phyloP scores from a whole-genome alignment of 2,797 vertebrate species.

The Scolopax bukidnonensis region DNA sequence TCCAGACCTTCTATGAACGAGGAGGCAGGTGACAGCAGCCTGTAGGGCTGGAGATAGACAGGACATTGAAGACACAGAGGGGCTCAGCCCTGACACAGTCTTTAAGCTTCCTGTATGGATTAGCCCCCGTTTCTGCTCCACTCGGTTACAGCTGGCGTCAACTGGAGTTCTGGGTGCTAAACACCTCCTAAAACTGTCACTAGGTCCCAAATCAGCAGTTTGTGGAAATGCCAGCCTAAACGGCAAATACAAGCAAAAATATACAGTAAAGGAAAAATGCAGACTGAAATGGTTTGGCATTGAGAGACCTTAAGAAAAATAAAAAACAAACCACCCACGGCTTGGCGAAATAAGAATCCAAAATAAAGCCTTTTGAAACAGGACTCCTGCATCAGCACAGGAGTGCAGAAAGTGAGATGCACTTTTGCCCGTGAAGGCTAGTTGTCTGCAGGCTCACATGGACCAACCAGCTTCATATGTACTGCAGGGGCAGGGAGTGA shows the following conservation, averaged over 20 bases:
- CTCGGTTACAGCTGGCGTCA: background rate
- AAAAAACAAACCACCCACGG: background rate
- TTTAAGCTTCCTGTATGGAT: background rate
- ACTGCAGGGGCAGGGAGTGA: background rate
- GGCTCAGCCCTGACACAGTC: rapidly evolving
- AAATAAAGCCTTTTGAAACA: background rate
- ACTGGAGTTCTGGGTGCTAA: background rate
- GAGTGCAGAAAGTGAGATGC: background rate
- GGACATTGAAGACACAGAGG: rapidly evolving
- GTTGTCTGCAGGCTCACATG: rapidly evolving
- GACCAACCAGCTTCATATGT: rapidly evolving
- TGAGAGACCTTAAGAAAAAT: background rate
- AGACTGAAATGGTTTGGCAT: background rate
- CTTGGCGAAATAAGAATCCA: background rate
- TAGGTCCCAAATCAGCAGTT: background rate
- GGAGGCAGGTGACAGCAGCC: background rate
- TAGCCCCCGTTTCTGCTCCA: background rate
- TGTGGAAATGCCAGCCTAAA: background rate
- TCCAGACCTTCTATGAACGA: background rate
- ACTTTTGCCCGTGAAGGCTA: rapidly evolving
- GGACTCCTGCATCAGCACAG: background rate
- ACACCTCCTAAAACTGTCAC: background rate
- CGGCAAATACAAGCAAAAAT: background rate
- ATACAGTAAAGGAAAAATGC: background rate
- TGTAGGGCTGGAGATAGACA: background rate